Evolutionary conservation across 2,888 invertebrate genomes (phyloP), one percentile per base, ranked within the genome.

Genomic region (Emesis russula): DNA sequence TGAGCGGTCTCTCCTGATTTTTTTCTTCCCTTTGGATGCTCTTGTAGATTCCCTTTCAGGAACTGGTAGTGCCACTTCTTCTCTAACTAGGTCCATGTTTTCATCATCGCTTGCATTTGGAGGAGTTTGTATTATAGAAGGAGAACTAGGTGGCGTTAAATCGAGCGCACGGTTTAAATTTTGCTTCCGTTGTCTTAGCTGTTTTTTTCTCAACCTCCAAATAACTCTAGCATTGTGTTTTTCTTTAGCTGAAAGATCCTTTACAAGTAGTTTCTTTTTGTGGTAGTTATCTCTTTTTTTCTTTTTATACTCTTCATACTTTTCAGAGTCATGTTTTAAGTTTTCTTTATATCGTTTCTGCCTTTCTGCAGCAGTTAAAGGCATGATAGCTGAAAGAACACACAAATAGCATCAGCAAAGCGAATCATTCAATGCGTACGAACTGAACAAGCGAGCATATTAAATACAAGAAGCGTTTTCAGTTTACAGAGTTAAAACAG

Each of bases 1-100:
- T 73, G 81, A 77, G 31, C 88, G 36, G 11, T 88, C 88, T 71
- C 78, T 83, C 81, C 73, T 85, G 25, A 88, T 36, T 89, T 88
- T 84, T 53, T 76, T 85, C 79, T 38, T 41, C 15, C 73, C 73
- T 53, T 53, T 53, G 53, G 25, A 25, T 25, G 25, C 25, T 25
- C 25, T 25, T 25, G 25, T 25, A 25, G 25, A 25, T 25, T 25
- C 25, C 25, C 25, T 25, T 25, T 25, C 25, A 25, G 25, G 25
- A 25, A 25, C 25, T 25, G 25, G 25, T 25, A 25, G 25, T 25
- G 25, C 25, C 25, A 25, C 25, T 25, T 25, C 25, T 25, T 25
- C 25, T 25, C 25, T 25, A 25, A 25, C 25, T 25, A 25, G 1
- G 25, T 25, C 25, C 25, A 25, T 25, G 25, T 25, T 25, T 25